Percentiles rank a stretch among this genome's conserved stretches.
phyloP scores from a whole-genome alignment of 92 coral and sea anemone species.

The Zoanthus sansibaricus region DNA sequence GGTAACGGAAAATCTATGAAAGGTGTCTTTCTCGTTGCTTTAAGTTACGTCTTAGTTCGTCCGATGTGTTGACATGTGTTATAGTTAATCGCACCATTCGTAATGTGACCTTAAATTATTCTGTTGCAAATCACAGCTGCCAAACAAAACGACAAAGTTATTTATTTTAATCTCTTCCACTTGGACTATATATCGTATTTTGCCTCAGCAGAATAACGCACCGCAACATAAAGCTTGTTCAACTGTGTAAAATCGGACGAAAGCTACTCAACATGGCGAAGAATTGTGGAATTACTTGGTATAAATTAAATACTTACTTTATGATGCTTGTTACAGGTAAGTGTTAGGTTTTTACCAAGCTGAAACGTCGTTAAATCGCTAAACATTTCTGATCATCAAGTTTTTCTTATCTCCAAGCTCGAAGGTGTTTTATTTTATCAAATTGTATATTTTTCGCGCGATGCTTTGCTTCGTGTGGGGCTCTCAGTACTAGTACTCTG shows the following conservation, averaged over 20 bases:
- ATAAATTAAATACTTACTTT: neutral
- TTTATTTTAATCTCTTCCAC: neutral
- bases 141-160: neutral
- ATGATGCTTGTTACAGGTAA: conserved; percentile 8
- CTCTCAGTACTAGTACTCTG: neutral
- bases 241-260: neutral
- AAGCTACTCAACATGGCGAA: conserved; percentile 41
- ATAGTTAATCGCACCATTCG: neutral
- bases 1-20: conserved; percentile 14
- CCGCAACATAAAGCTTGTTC: conserved; percentile 2
- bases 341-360: neutral
- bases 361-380: neutral
- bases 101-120: conserved; percentile 24
- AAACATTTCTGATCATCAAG: neutral
- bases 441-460: conserved; percentile 28
- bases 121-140: conserved; percentile 17
- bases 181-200: conserved; percentile 5
- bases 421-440: neutral
- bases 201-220: neutral
- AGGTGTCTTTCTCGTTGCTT: neutral
- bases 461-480: conserved; percentile 37
- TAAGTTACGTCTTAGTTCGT: neutral
- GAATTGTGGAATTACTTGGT: conserved; percentile 6
- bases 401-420: neutral
- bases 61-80: neutral